Conservation (phyloP, 2,113 vertebrate species). For the Stictonetta naevosa region DNA sequence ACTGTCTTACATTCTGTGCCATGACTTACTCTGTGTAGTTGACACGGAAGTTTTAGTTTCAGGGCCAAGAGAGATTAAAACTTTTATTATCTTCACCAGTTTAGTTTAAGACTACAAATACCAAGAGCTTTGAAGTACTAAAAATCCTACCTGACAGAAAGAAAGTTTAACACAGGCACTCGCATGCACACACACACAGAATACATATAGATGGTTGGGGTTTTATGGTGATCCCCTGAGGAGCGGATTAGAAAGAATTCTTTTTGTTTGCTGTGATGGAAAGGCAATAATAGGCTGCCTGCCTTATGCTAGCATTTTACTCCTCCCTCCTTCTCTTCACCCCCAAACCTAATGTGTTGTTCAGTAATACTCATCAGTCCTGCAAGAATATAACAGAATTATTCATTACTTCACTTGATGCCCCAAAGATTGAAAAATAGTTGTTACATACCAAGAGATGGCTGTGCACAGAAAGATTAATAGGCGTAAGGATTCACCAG, state of each 20-base stretch:
- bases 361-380: not conserved
- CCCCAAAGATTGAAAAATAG: conserved; percentile 63
- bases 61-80: conserved; percentile 26
- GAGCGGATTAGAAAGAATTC: conserved; percentile 39
- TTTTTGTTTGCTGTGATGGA: conserved; percentile 20
- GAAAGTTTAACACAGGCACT: conserved; percentile 14
- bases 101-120: conserved; percentile 50
- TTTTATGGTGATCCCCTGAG: conserved; percentile 41
- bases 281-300: conserved; percentile 9
- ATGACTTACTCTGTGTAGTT: not conserved
- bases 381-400: conserved; percentile 26
- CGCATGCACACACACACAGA: not conserved
- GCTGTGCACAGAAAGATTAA: conserved; percentile 58
- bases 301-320: not conserved
- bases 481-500: conserved; percentile 44
- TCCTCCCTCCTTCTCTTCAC: not conserved
- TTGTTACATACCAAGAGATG: conserved; percentile 42
- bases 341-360: not conserved
- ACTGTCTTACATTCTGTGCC: conserved; percentile 12
- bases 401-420: conserved; percentile 50
- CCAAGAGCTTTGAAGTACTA: conserved; percentile 42
- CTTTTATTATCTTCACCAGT: conserved; percentile 51
- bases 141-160: conserved; percentile 52
- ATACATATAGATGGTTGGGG: not conserved
- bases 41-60: not conserved